Evolutionary conservation across 2,888 invertebrate species (phyloP), one percentile per base, ranked within the genome.

Genomic region (Athrips mouffetella): DNA sequence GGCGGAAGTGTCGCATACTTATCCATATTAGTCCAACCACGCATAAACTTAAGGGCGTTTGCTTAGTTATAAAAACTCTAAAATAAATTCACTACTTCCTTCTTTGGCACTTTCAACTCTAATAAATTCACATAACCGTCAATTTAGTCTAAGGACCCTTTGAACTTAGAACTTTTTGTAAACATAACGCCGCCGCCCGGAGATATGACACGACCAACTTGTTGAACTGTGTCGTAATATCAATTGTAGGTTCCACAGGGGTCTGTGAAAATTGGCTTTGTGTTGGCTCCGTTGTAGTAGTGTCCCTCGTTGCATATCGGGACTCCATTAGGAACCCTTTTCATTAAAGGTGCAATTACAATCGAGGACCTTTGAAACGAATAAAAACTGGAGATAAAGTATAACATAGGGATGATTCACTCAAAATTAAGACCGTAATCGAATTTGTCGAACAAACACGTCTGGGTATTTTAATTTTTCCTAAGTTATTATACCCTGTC

Each of bases 271-370:
- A 52, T 30, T 71, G 64, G 73, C n/a, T n/a, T 16, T 30, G 39
- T 49, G 42, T 50, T 72, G 70, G 70, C 61, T 60, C 56, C 48
- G 50, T 50, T 52, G 48, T n/a, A n/a, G n/a, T 7, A 25, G 8
- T 52, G 54, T 52, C 62, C 70, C 67, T 62, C 52, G 48, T 47
- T 57, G 61, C 65, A 70, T 72, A 73, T 70, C 67, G 63, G 57
- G 53, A 67, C 74, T 77, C 78, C 79, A 74, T 79, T 79, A 79
- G 73, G 16, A 79, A 73, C 70, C 66, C 73, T 72, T 75, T 76
- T 75, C 67, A 76, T 74, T 65, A 72, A 63, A 67, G 62, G 65
- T 71, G 71, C 73, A 70, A 76, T 77, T 73, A 73, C 67, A 73
- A 75, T 78, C 65, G 59, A 63, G 62, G 54, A 54, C 59, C 67